Evolutionary conservation across 2,797 vertebrate genomes (phyloP).

Genomic region (Galagoides demidoff): DNA sequence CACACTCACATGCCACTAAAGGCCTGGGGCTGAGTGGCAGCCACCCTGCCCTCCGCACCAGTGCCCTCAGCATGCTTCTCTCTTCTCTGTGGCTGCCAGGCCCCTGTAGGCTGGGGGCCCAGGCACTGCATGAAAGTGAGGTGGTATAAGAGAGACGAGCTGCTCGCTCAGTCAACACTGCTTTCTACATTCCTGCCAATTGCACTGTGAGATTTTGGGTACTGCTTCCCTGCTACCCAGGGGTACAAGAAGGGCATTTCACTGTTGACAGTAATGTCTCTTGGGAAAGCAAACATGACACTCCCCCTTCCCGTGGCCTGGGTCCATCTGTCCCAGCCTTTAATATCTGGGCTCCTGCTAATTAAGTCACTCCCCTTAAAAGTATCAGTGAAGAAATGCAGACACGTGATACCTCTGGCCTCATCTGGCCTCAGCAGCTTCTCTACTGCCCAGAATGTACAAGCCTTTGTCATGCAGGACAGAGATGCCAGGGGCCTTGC

Average conservation of each 20-base stretch:
- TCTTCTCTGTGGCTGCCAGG: not conserved
- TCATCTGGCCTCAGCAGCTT: not conserved
- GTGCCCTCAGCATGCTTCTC: not conserved
- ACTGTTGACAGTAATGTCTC: rapidly evolving
- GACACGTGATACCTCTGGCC: not conserved
- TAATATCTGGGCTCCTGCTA: not conserved
- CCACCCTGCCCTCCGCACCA: not conserved
- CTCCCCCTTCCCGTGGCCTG: not conserved
- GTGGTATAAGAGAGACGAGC: not conserved
- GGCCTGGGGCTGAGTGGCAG: not conserved
- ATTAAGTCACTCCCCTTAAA: not conserved
- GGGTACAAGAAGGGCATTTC: not conserved
- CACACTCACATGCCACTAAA: not conserved
- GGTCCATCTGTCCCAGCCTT: not conserved
- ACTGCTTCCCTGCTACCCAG: not conserved
- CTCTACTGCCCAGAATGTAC: not conserved
- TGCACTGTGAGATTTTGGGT: not conserved
- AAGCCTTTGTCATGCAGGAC: not conserved
- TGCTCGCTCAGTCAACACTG: not conserved
- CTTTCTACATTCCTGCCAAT: not conserved
- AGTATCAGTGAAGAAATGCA: not conserved
- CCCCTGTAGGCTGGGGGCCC: not conserved
- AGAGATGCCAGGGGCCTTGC: not conserved
- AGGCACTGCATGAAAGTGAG: not conserved
- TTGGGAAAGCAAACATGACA: not conserved